Evolutionary conservation across 2,113 vertebrate genomes (phyloP).

Genomic region (Zosterops japonicus): DNA sequence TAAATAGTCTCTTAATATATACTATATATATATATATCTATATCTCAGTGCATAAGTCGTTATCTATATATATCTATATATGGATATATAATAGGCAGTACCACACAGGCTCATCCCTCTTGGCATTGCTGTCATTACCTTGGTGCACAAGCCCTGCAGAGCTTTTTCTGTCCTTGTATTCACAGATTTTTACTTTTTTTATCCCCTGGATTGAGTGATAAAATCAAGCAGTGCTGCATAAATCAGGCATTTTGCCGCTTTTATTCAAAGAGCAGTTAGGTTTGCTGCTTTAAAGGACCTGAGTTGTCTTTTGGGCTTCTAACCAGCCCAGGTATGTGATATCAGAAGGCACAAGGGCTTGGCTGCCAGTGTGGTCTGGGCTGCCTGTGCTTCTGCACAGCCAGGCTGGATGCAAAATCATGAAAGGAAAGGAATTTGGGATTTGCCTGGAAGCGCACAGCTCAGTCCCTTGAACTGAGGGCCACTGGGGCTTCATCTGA

Average conservation of each 20-base stretch:
- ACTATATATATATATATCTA: not conserved
- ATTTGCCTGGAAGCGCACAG: not conserved
- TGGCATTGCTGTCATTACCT: not conserved
- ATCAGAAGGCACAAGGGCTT: not conserved
- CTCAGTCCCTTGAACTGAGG: not conserved
- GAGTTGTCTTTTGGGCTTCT: not conserved
- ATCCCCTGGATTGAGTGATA: not conserved
- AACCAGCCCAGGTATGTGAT: fast-evolving
- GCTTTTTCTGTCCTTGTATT: not conserved
- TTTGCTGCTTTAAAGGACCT: not conserved
- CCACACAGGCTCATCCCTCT: not conserved
- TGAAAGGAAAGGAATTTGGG: not conserved
- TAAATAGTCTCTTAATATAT: not conserved
- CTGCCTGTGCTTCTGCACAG: not conserved
- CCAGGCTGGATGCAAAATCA: not conserved
- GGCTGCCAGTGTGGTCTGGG: fast-evolving
- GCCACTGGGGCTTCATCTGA: not conserved
- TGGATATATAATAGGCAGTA: not conserved
- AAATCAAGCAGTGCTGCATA: not conserved
- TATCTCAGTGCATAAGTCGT: not conserved
- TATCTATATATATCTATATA: not conserved
- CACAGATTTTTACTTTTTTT: not conserved
- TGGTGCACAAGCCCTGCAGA: not conserved
- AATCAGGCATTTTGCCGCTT: not conserved
- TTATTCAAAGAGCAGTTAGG: not conserved